phyloP scores from a whole-genome alignment of 30 jellyfish, hydroid and myxozoan species.

The Cassiopea xamachana region DNA sequence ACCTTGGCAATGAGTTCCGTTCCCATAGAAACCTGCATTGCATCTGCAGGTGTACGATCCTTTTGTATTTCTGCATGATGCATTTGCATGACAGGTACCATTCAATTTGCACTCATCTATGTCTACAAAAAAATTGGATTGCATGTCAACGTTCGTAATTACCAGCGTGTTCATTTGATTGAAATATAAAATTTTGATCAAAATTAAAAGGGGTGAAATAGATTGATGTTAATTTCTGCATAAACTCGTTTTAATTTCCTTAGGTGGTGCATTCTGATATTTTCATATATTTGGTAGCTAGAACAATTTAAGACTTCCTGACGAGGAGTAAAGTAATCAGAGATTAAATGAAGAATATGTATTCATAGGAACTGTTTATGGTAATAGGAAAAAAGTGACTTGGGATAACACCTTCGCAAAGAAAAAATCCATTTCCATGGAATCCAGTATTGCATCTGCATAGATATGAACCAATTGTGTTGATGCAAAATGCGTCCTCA shows the following conservation, averaged over 20 bases:
- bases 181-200: background rate
- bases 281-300: no score
- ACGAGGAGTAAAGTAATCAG: no score
- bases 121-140: constrained; percentile 37
- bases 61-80: constrained; percentile 65
- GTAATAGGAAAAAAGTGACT: background rate
- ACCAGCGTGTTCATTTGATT: no score
- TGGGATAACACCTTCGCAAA: constrained; percentile 30
- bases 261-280: no score
- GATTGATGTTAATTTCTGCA: no score
- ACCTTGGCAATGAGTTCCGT: constrained; percentile 82
- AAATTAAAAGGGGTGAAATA: no score
- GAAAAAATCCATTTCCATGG: constrained; percentile 57
- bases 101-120: constrained; percentile 74
- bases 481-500: constrained; percentile 51
- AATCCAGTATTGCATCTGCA: constrained; percentile 61
- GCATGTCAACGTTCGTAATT: no score
- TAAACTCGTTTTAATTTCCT: no score
- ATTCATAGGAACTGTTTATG: no score
- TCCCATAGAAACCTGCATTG: constrained; percentile 77
- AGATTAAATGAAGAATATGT: no score
- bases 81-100: constrained; percentile 74
- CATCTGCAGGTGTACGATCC: constrained; percentile 84
- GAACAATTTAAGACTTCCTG: no score
- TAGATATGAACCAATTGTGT: constrained; percentile 61